Evolutionary conservation across 1,140 invertebrate species (phyloP).

Genomic region (Bilobella aurantiaca): DNA sequence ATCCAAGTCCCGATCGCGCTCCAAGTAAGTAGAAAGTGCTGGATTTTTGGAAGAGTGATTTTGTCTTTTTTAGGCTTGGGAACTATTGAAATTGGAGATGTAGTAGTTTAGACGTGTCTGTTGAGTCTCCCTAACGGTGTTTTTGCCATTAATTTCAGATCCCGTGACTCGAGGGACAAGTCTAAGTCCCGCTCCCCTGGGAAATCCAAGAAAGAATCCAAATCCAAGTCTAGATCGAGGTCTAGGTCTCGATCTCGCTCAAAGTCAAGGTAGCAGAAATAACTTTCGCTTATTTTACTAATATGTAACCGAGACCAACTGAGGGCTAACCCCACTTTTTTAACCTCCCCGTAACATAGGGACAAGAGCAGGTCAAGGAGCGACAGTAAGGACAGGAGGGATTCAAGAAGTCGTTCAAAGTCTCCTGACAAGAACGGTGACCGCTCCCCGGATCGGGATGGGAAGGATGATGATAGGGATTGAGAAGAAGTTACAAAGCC

Average conservation of each 20-base stretch:
- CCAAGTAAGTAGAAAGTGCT: conserved; percentile 39
- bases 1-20: conserved; percentile 50
- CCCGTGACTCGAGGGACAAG: conserved; percentile 46
- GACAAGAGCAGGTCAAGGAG: conserved; percentile 27
- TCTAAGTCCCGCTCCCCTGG: conserved; percentile 50
- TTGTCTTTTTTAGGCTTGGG: conserved; percentile 35
- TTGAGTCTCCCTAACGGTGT: no score
- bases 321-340: no score
- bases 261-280: conserved; percentile 42
- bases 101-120: no score
- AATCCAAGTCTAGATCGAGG: no score
- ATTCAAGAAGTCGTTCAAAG: conserved; percentile 47
- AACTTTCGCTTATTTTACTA: conserved; percentile 12
- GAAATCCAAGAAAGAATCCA: no score
- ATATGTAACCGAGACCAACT: neutral
- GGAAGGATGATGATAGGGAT: no score
- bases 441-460: no score
- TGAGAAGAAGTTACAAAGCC: no score
- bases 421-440: conserved; percentile 48
- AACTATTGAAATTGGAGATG: conserved; percentile 43
- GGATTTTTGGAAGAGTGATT: neutral
- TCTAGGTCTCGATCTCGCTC: conserved; percentile 46
- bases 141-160: no score
- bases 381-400: conserved; percentile 38
- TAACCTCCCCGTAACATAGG: no score